Base-by-base conservation (phyloP, 1,140 invertebrate species). In the Propsilocerus akamusi region DNA sequence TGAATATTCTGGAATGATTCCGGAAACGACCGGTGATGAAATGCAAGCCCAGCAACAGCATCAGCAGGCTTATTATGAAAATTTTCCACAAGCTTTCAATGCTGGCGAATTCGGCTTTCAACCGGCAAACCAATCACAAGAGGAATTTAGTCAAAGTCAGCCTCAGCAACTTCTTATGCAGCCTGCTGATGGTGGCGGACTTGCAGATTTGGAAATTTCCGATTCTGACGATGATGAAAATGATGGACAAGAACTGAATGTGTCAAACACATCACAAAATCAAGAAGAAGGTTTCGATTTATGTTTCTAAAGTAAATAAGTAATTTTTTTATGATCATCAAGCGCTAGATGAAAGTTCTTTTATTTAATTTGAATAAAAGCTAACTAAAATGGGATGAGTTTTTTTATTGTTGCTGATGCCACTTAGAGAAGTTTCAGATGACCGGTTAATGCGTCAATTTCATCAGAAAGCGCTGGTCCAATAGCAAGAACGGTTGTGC, bases 401-500 rank as follows among this genome's bases (percentile, higher is more conserved):
- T n/a, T n/a, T n/a, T n/a, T n/a, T n/a, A n/a, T n/a, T n/a, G n/a
- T n/a, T n/a, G n/a, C n/a, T n/a, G 28, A 3, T 28, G 47, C 11
- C 20, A 51, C 52, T 74, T 71, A 89, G 63, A 83, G 80, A 34
- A 94, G 69, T 68, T 90, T 91, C 49, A 95, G 74, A 69, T 92
- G 81, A 32, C 88, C 87, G 50, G 90, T 91, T 24, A 94, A 76
- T 70, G 77, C 62, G 68, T 94, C 81, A 55, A 96, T 74, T 24
- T 81, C 58, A 55, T 72, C 65, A 55, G 74, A 75, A 49, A 78
- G 76, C 26, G 83, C 89, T 56, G 86, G 93, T n/a, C 93, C 93
- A 53, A 97, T 72, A 6, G 83, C 90, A 49, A 94, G 68, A 17
- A 95, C 91, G 54, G 92, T 97, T 56, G 75, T 75, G 20, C 86